Percentiles rank a stretch among this genome's conserved stretches.
These are phyloP conservation scores for Hirtodrosophila histrioides DNA, from an alignment of 2,888 invertebrate species.

Conservation along the genomic window DNA sequence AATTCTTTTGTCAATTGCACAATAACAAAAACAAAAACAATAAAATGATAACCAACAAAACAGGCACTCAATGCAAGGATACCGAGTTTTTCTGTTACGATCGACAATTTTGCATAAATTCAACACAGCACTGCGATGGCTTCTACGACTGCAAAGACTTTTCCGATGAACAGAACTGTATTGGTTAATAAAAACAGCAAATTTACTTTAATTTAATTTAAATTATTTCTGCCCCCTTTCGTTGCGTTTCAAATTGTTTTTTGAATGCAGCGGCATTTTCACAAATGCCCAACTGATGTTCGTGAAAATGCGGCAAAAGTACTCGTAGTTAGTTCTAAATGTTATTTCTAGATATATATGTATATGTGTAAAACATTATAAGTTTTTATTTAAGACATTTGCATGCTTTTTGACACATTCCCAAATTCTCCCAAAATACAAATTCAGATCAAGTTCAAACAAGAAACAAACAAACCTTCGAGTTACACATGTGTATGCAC, in stretches of 20 bases:
- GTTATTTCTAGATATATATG: slow-evolving; percentile 5
- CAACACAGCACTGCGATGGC: slow-evolving; percentile 93
- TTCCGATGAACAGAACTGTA: slow-evolving; percentile 95
- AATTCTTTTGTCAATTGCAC: slow-evolving; percentile 41
- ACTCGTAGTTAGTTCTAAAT: slow-evolving; percentile 18
- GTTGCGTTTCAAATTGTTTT: background rate
- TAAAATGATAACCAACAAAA: slow-evolving; percentile 7
- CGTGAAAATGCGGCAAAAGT: slow-evolving; percentile 2
- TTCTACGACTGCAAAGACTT: slow-evolving; percentile 95
- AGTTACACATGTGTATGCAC: slow-evolving; percentile 62
- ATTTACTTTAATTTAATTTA: slow-evolving; percentile 20
- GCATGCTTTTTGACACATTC: slow-evolving; percentile 25
- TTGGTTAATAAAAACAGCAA: slow-evolving; percentile 84
- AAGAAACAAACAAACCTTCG: slow-evolving; percentile 4
- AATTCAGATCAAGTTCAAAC: slow-evolving; percentile 14
- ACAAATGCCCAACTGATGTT: background rate
- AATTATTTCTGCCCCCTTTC: background rate
- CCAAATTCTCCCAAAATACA: background rate
- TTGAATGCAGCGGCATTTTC: background rate
- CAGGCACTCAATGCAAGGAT: slow-evolving; percentile 86
- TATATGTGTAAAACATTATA: slow-evolving; percentile 2
- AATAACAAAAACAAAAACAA: slow-evolving; percentile 8
- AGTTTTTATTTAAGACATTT: slow-evolving; percentile 35
- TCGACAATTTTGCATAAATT: slow-evolving; percentile 91
- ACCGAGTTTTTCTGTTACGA: slow-evolving; percentile 90